Conservation (phyloP, 2,888 invertebrate genomes). For the Rhagium mordax region DNA sequence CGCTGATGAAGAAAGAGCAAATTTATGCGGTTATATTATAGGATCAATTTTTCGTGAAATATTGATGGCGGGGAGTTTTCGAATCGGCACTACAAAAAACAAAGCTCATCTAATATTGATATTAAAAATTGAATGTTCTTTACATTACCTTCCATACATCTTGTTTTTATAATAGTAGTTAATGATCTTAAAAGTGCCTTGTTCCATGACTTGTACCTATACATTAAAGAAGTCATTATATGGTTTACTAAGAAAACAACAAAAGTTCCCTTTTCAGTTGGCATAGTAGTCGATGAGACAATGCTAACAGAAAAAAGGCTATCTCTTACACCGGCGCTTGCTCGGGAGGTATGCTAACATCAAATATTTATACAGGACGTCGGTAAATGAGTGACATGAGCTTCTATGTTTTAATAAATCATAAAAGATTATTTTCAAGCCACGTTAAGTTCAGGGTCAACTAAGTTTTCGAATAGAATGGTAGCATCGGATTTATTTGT, state of each 20-base stretch:
- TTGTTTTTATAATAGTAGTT: constrained; percentile 18
- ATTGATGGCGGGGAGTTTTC: no score
- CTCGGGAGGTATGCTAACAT: constrained; percentile 5
- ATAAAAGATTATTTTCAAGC: constrained; percentile 23
- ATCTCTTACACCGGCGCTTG: constrained; percentile 35
- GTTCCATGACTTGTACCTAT: constrained; percentile 10
- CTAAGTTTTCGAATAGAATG: constrained; percentile 26
- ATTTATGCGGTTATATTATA: no score
- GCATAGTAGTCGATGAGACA: constrained; percentile 24
- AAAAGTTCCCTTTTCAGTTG: constrained; percentile 12
- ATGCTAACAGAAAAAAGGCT: constrained; percentile 29
- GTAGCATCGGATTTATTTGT: constrained; percentile 27
- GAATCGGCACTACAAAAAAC: no score
- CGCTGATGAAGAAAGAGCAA: no score
- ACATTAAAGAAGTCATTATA: constrained; percentile 23
- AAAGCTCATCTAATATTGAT: no score
- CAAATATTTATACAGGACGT: constrained; percentile 36
- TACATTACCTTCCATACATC: neutral
- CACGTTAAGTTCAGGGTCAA: constrained; percentile 18
- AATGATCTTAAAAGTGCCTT: constrained; percentile 15
- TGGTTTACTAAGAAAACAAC: constrained; percentile 25
- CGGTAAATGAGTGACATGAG: constrained; percentile 28
- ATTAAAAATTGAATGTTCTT: neutral
- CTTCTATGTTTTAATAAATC: constrained; percentile 22
- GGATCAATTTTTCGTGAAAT: no score